A percentile compares a stretch with the other conserved stretches of the same genome.
phyloP scores from a whole-genome alignment of 1,140 invertebrate species.

The Onthophagus taurus region DNA sequence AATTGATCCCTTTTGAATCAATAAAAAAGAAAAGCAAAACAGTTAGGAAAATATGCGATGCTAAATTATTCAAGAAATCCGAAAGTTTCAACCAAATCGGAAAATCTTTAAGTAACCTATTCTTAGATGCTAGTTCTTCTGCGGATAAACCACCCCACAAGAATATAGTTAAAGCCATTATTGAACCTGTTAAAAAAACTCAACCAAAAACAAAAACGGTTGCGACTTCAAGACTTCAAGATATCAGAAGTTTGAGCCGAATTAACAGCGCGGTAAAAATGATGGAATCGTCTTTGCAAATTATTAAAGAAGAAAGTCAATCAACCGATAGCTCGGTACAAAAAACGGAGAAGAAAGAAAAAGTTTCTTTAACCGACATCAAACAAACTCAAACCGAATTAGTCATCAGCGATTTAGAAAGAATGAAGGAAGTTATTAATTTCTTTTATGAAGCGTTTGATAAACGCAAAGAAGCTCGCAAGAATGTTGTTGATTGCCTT shows the following conservation, averaged over 20 bases:
- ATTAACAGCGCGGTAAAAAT: constrained; percentile 8
- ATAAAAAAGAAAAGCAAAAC: background rate
- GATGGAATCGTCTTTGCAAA: constrained; percentile 10
- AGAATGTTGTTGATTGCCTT: too few relatives aligned
- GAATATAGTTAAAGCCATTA: background rate
- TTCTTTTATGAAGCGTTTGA: constrained; percentile 1
- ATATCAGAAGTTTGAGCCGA: background rate
- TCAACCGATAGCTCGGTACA: constrained; percentile 3
- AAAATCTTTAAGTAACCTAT: too few relatives aligned
- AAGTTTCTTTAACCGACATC: background rate
- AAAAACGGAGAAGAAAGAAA: background rate
- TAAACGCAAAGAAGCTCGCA: background rate
- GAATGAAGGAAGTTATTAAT: constrained; percentile 8
- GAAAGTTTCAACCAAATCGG: constrained; percentile 4
- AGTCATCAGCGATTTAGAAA: background rate
- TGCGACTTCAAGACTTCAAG: background rate
- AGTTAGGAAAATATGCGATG: background rate
- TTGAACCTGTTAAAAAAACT: constrained; percentile 2
- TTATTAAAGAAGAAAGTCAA: constrained; percentile 10
- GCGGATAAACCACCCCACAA: too few relatives aligned
- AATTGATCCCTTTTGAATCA: background rate
- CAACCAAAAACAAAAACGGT: background rate
- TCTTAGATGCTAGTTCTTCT: too few relatives aligned
- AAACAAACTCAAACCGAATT: constrained; percentile 6
- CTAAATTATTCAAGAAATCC: too few relatives aligned